Base-by-base conservation (phyloP, 2,888 invertebrate species). In the Drosophila ochracea region DNA sequence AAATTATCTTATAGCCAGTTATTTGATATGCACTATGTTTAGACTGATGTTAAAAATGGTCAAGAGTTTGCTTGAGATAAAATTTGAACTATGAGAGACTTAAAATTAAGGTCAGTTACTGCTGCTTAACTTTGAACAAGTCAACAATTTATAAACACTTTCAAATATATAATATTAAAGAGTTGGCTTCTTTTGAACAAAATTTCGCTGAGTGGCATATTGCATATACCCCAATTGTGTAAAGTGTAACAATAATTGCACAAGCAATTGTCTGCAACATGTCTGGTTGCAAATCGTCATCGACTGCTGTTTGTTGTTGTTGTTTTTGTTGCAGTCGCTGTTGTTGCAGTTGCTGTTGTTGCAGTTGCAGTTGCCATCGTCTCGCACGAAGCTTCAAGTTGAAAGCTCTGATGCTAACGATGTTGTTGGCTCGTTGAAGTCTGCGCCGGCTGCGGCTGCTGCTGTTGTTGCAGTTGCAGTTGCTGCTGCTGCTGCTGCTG, bases 201-300 rank as follows among this genome's bases (percentile, higher is more conserved):
- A 47, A 16, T 21, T 2, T 5, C 6, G 25, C 4, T 4, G 11
- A 30, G 9, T 39, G 25, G 6, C 33, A 6, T 54, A n/a, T 71
- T 47, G n/a, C 21, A 63, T 53, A 60, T 63, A 13, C 76, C 65
- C 25, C 21, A 53, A 16, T 37, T 49, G 13, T 0, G 0, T n/a
- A 7, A 7, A 78, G 80, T 7, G 80, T 76, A 80, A 68, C 58
- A 76, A 65, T 64, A 76, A 80, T 84, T 76, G 82, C 89, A 82
- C 68, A 77, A 84, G 78, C 82, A 82, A 87, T 89, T 84, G 85
- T 89, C 85, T 85, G 84, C 87, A 50, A 68, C 87, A 71, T 89
- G 84, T 85, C 84, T 85, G 84, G 89, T 47, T 77, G 79, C 87
- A 76, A 71, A 71, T 70, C 68, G 76, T 78, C 84, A 71, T 81